Conservation (phyloP, 2,888 invertebrate species). For the Calameuta idolon region DNA sequence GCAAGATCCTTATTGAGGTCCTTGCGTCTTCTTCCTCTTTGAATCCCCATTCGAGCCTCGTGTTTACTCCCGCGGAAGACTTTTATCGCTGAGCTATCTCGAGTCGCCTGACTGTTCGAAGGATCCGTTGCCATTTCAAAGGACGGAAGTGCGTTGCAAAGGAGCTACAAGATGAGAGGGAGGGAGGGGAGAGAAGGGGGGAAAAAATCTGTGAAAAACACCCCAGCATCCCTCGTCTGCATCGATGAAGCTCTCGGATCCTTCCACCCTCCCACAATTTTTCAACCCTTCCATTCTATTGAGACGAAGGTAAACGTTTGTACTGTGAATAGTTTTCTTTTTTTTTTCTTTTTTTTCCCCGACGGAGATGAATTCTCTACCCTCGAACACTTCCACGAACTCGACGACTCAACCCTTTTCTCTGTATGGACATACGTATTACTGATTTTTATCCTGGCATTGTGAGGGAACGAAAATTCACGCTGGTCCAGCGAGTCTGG, state of each 20-base stretch:
- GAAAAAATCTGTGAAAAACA: background rate
- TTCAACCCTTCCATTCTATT: background rate
- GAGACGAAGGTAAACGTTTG: background rate
- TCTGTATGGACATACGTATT: constrained; percentile 23
- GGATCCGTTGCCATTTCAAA: background rate
- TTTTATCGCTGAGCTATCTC: background rate
- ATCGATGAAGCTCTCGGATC: background rate
- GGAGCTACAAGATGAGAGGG: background rate
- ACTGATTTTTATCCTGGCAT: constrained; percentile 32
- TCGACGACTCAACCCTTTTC: constrained; percentile 36
- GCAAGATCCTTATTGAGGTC: background rate
- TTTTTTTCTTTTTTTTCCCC: background rate
- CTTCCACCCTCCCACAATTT: background rate
- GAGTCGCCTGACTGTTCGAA: background rate
- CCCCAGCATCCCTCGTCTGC: background rate
- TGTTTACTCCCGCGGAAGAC: background rate
- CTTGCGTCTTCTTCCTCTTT: background rate
- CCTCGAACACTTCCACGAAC: background rate
- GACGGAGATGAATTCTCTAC: background rate
- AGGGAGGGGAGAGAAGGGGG: background rate
- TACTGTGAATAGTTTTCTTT: background rate
- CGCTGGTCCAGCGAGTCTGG: constrained; percentile 23
- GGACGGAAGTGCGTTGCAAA: background rate
- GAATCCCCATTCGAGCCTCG: background rate
- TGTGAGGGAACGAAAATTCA: constrained; percentile 42